Conservation (phyloP, 2,797 vertebrate genomes). For the Dermochelys coriacea region DNA sequence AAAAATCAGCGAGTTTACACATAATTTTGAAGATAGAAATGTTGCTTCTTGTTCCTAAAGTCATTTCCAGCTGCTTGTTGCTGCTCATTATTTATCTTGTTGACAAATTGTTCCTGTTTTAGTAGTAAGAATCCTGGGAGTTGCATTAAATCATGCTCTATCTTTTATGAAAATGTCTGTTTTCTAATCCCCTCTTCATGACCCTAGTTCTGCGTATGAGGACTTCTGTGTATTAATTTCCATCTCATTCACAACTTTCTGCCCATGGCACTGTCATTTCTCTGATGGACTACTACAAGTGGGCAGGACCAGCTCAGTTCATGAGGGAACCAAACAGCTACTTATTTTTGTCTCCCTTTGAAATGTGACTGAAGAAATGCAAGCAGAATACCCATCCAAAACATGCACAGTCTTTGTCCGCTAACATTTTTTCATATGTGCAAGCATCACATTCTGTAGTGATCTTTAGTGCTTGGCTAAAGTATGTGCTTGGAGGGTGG, state of each 20-base stretch:
- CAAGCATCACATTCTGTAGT: not conserved
- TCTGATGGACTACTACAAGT: not conserved
- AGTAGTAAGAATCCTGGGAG: not conserved
- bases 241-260: not conserved
- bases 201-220: not conserved
- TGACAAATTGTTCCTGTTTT: constrained; percentile 24
- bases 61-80: not conserved
- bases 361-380: not conserved
- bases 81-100: not conserved
- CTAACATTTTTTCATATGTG: not conserved
- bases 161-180: constrained; percentile 6
- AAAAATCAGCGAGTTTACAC: not conserved
- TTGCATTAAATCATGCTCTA: not conserved
- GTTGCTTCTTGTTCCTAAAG: not conserved
- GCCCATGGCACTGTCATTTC: not conserved
- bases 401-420: not conserved
- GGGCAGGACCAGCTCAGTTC: not conserved
- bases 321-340: not conserved
- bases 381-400: not conserved
- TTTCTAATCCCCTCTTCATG: constrained; percentile 33
- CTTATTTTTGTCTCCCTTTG: not conserved
- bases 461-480: not conserved
- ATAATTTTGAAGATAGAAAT: constrained; percentile 18
- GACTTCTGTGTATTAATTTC: not conserved
- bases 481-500: not conserved